Evolutionary conservation across 30 jellyfish, hydroid and myxozoan genomes (phyloP).

Genomic region (Aurelia aurita): DNA sequence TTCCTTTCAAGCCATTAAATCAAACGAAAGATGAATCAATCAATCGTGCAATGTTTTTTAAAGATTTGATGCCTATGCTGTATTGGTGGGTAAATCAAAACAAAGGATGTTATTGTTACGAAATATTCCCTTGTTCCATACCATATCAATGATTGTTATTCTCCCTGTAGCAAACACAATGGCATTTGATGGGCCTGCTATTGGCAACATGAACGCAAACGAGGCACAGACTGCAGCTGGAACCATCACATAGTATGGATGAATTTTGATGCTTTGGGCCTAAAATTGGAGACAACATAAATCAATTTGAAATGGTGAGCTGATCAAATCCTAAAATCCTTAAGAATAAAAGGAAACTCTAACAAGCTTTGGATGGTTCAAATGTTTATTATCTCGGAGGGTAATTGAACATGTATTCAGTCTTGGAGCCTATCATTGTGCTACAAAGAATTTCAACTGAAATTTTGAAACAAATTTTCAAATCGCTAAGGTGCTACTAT

Average conservation of each 20-base stretch:
- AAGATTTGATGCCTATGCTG: no score
- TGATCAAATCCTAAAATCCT: neutral
- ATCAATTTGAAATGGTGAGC: neutral
- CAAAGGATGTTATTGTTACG: neutral
- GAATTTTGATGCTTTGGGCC: constrained; percentile 91
- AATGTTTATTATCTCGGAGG: no score
- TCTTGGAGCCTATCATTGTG: no score
- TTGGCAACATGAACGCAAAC: constrained; percentile 98
- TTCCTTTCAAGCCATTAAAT: no score
- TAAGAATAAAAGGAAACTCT: neutral
- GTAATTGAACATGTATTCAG: no score
- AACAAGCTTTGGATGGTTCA: neutral
- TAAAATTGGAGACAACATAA: constrained; percentile 13
- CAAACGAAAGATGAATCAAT: no score
- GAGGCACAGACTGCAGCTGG: constrained; percentile 99
- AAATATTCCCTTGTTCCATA: constrained; percentile 9
- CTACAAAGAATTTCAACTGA: no score
- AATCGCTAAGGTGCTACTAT: no score
- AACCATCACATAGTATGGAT: constrained; percentile 91
- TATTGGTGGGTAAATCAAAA: no score
- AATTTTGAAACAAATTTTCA: no score
- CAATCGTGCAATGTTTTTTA: no score
- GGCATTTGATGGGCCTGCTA: constrained; percentile 98
- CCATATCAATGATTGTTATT: constrained; percentile 90
- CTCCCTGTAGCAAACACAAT: constrained; percentile 96